Evolutionary conservation across 2,888 invertebrate species (phyloP).

Genomic region (Elaeidobius kamerunicus): DNA sequence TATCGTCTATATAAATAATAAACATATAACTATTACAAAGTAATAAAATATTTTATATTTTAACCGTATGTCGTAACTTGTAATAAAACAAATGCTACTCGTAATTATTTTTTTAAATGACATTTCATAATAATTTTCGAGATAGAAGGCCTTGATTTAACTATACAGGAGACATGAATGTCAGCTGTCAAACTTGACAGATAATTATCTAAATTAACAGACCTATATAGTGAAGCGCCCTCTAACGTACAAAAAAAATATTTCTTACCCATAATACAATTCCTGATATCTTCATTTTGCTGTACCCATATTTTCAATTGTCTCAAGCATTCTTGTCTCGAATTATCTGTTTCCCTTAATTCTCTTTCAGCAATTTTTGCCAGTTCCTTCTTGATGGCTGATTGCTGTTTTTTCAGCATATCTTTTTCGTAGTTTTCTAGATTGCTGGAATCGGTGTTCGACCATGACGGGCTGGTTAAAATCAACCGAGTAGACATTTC

Average conservation of each 20-base stretch:
- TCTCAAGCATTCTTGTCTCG: slow-evolving; percentile 60
- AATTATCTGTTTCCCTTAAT: slow-evolving; percentile 65
- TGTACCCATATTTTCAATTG: slow-evolving; percentile 69
- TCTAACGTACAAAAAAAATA: no score
- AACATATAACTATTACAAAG: background rate
- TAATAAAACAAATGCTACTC: no score
- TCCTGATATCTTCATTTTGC: slow-evolving; percentile 65
- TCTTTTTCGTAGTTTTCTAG: slow-evolving; percentile 22
- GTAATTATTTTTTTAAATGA: no score
- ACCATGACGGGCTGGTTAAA: slow-evolving; percentile 42
- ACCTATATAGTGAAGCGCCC: no score
- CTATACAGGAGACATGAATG: no score
- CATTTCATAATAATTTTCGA: no score
- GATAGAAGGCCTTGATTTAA: no score
- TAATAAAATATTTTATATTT: background rate
- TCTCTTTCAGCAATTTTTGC: slow-evolving; percentile 61
- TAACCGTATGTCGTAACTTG: no score
- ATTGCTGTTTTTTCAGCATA: slow-evolving; percentile 3
- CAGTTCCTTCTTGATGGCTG: slow-evolving; percentile 35
- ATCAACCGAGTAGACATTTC: slow-evolving; percentile 40
- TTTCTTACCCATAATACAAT: slow-evolving; percentile 61
- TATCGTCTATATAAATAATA: slow-evolving; percentile 56
- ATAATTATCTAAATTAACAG: no score
- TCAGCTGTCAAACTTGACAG: no score
- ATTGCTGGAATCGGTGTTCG: no score